phyloP scores from a whole-genome alignment of 2,888 invertebrate genomes.

The Halocaridina rubra region DNA sequence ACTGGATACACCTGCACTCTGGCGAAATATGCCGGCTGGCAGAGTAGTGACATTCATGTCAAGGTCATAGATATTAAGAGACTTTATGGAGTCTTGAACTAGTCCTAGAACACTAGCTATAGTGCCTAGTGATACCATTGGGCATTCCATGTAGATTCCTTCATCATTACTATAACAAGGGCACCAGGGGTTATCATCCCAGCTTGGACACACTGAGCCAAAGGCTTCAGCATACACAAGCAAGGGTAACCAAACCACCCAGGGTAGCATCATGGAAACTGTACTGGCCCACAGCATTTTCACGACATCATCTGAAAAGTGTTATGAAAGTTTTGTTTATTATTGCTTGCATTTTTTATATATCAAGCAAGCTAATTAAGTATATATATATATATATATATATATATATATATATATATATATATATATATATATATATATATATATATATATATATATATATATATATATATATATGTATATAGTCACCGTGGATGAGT shows the following conservation, averaged over 20 bases:
- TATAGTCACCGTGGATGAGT: too few species aligned
- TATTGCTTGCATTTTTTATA: background rate
- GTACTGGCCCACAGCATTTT: background rate
- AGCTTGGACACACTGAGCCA: constrained; percentile 65
- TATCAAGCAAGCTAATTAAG: background rate
- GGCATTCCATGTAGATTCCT: constrained; percentile 89
- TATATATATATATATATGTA: background rate
- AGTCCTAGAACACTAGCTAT: constrained; percentile 77
- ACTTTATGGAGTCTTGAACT: constrained; percentile 75
- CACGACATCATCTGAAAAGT: background rate
- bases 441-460: background rate
- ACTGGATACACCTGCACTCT: constrained; percentile 70
- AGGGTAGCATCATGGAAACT: background rate
- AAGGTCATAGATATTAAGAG: constrained; percentile 88
- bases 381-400: background rate
- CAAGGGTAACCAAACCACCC: constrained; percentile 4
- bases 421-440: background rate
- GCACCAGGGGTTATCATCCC: constrained; percentile 71
- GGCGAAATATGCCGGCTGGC: constrained; percentile 80
- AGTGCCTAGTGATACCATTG: constrained; percentile 81
- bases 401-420: background rate
- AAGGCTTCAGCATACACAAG: constrained; percentile 24
- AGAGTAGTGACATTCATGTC: constrained; percentile 83
- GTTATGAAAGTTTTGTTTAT: background rate
- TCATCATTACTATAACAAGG: constrained; percentile 93